Percentiles rank a stretch among this genome's conserved stretches.
phyloP scores from a whole-genome alignment of 2,888 invertebrate species.

The Leistus spinibarbis region DNA sequence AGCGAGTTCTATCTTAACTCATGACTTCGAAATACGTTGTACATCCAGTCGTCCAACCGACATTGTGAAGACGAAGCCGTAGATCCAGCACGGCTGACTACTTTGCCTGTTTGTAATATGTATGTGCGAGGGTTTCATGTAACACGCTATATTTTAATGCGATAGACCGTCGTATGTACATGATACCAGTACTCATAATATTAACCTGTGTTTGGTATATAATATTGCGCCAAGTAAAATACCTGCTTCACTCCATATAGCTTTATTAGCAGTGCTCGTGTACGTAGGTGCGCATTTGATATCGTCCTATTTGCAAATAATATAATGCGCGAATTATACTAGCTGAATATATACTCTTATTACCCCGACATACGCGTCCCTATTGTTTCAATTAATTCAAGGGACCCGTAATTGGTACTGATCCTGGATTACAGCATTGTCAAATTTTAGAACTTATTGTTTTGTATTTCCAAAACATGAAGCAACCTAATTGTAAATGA shows the following conservation, averaged over 20 bases:
- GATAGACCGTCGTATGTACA: constrained; percentile 10
- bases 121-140: constrained; percentile 26
- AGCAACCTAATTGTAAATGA: too few relatives aligned
- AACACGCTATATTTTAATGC: constrained; percentile 34
- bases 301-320: constrained; percentile 1
- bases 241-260: neutral
- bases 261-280: constrained; percentile 1
- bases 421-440: neutral
- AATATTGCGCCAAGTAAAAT: neutral
- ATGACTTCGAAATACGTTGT: neutral
- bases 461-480: neutral
- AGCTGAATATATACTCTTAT: constrained; percentile 14
- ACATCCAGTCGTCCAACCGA: neutral
- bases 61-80: neutral
- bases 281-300: neutral
- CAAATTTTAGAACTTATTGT: neutral
- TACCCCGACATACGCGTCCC: neutral
- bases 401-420: constrained; percentile 15
- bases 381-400: constrained; percentile 9
- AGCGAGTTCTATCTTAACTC: constrained; percentile 17
- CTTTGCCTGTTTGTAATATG: constrained; percentile 3
- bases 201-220: constrained; percentile 15
- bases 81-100: neutral
- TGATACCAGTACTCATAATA: constrained; percentile 13
- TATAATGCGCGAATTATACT: constrained; percentile 10